phyloP scores from a whole-genome alignment of 1,140 invertebrate genomes.

The Orussus abietinus region DNA sequence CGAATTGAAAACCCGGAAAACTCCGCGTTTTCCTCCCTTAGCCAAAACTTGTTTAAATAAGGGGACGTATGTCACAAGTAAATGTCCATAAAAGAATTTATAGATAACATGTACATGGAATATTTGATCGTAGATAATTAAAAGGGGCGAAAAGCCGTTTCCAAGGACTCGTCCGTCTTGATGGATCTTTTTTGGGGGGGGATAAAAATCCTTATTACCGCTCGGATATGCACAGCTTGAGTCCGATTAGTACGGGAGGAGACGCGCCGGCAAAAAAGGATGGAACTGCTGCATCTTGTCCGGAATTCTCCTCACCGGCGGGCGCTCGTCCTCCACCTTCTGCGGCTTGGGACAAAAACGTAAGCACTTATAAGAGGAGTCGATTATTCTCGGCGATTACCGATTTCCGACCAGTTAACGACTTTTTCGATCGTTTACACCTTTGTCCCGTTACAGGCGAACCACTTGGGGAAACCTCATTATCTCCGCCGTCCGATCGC shows the following conservation, averaged over 20 bases:
- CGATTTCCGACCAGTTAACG: slow-evolving; percentile 46
- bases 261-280: background rate
- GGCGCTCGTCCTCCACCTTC: slow-evolving; percentile 13
- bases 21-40: too few species aligned
- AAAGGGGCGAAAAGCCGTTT: too few species aligned
- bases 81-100: too few species aligned
- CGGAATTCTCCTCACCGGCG: slow-evolving; percentile 14
- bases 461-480: slow-evolving; percentile 25
- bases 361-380: slow-evolving; percentile 38
- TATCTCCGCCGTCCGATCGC: slow-evolving; percentile 28
- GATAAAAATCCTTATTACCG: slow-evolving; percentile 30
- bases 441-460: slow-evolving; percentile 20
- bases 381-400: slow-evolving; percentile 46
- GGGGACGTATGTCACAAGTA: too few species aligned
- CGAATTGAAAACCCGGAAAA: too few species aligned
- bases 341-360: slow-evolving; percentile 26
- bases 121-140: too few species aligned
- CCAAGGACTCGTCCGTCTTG: too few species aligned
- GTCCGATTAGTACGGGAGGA: slow-evolving; percentile 21
- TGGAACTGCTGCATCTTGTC: too few species aligned
- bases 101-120: too few species aligned
- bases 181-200: too few species aligned
- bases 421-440: slow-evolving; percentile 46
- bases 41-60: too few species aligned
- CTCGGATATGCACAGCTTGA: slow-evolving; percentile 33